Conservation (phyloP, 2,113 vertebrate species). For the Grus americana region DNA sequence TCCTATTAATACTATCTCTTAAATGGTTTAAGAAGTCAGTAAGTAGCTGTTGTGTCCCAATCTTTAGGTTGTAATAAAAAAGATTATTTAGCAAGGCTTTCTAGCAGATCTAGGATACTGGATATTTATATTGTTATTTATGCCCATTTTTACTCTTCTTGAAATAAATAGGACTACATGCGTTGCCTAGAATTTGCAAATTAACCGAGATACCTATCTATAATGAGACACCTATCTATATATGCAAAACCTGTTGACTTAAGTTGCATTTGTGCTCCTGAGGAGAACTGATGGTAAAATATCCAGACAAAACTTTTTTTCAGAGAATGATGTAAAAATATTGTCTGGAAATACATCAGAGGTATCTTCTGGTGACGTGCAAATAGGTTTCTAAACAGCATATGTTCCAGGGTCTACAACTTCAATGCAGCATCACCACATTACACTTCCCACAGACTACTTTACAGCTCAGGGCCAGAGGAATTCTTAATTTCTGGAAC, state of each 20-base stretch:
- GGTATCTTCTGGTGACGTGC: neutral
- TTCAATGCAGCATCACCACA: neutral
- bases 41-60: neutral
- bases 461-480: neutral
- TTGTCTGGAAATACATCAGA: neutral
- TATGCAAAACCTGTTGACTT: neutral
- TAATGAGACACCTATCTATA: neutral
- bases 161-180: neutral
- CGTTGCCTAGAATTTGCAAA: neutral
- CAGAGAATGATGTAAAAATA: neutral
- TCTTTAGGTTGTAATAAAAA: neutral
- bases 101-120: neutral
- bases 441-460: neutral
- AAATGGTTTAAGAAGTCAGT: neutral
- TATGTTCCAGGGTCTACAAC: neutral
- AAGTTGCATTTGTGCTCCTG: neutral
- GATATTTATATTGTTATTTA: neutral
- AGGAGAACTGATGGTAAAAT: neutral
- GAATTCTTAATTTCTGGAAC: neutral
- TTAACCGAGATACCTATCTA: neutral
- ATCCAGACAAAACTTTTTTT: neutral
- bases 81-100: neutral
- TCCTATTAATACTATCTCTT: neutral
- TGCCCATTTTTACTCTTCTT: neutral
- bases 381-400: neutral